phyloP scores from a whole-genome alignment of 2,888 invertebrate species.

The Cetonia aurata region DNA sequence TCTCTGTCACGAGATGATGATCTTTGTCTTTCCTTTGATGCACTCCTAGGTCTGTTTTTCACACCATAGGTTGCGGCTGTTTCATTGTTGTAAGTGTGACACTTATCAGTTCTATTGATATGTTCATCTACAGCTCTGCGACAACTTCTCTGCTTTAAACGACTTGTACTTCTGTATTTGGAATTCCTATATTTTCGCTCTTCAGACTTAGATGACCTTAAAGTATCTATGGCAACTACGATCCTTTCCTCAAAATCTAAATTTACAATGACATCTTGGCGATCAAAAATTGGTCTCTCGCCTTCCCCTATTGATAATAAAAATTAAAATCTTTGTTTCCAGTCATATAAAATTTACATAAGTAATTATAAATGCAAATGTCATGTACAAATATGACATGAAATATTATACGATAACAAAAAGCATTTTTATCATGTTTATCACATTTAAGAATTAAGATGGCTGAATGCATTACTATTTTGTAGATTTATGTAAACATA shows the following conservation, averaged over 20 bases:
- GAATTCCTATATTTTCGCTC: slow-evolving; percentile 5
- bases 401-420: no score
- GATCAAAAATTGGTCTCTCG: slow-evolving; percentile 27
- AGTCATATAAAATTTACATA: no score
- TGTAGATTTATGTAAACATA: no score
- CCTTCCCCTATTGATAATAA: slow-evolving; percentile 37
- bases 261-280: slow-evolving; percentile 24
- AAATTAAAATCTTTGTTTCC: no score
- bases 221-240: no score
- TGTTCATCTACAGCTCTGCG: no score
- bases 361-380: no score
- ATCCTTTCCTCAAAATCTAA: slow-evolving; percentile 28
- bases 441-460: no score
- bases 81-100: background rate
- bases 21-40: slow-evolving; percentile 24
- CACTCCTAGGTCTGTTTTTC: slow-evolving; percentile 14
- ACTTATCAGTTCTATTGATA: slow-evolving; percentile 12
- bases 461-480: no score
- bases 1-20: slow-evolving; percentile 32
- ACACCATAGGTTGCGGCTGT: background rate
- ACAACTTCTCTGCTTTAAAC: slow-evolving; percentile 1
- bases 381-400: no score
- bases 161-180: slow-evolving; percentile 6
- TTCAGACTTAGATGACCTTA: slow-evolving; percentile 3
- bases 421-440: no score